Evolutionary conservation across 2,113 vertebrate species (phyloP).

Genomic region (Pelvicachromis taeniatus): DNA sequence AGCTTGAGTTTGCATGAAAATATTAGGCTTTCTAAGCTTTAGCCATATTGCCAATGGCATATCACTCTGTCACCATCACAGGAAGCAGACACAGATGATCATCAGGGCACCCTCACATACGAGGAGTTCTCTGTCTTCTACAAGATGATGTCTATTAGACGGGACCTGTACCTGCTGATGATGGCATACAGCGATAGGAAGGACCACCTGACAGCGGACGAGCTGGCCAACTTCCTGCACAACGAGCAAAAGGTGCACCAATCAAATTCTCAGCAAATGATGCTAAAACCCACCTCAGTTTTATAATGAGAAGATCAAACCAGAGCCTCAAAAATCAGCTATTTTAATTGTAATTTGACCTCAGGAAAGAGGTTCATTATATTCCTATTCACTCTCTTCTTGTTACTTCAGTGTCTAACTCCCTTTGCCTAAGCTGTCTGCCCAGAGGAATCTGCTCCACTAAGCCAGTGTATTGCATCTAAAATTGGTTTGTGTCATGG

Average conservation of each 20-base stretch:
- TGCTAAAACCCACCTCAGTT: background rate
- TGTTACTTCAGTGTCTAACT: background rate
- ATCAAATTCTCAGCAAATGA: background rate
- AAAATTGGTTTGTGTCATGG: slow-evolving; percentile 26
- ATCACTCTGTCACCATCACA: slow-evolving; percentile 41
- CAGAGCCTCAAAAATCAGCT: background rate
- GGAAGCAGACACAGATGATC: slow-evolving; percentile 97
- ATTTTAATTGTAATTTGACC: background rate
- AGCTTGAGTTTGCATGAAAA: background rate
- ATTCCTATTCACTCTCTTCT: background rate
- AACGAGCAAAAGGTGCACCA: slow-evolving; percentile 89
- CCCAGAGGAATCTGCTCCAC: slow-evolving; percentile 13
- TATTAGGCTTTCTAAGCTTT: background rate
- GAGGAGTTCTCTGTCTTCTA: slow-evolving; percentile 98
- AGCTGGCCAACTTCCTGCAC: slow-evolving; percentile 86
- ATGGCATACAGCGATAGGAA: slow-evolving; percentile 93
- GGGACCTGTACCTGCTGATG: slow-evolving; percentile 91
- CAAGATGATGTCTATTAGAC: slow-evolving; percentile 95
- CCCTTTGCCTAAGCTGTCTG: slow-evolving; percentile 1
- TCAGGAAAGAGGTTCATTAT: background rate
- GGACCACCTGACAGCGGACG: slow-evolving; percentile 88
- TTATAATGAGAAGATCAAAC: background rate
- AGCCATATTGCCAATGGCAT: background rate
- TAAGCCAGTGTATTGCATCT: slow-evolving; percentile 20
- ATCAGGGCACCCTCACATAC: slow-evolving; percentile 91